Conservation (phyloP, 2,113 vertebrate species). For the Sminthopsis crassicaudata region DNA sequence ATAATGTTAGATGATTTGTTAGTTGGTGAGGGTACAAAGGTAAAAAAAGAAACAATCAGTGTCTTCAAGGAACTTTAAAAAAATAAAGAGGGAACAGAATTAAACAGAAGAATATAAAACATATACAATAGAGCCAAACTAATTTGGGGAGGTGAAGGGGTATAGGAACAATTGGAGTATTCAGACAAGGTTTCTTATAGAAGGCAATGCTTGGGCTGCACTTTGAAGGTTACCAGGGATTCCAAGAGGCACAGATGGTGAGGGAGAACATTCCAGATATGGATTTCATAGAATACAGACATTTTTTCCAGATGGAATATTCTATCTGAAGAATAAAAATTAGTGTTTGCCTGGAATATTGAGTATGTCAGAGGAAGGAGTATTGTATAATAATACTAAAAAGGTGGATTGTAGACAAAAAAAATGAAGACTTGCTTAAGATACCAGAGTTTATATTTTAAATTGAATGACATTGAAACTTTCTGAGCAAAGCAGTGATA, state of each 20-base stretch:
- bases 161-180: not conserved
- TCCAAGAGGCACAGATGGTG: not conserved
- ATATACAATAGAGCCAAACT: not conserved
- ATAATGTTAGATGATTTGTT: not conserved
- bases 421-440: not conserved
- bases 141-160: not conserved
- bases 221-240: not conserved
- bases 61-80: not conserved
- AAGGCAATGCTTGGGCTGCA: not conserved
- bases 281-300: not conserved
- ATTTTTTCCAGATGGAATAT: not conserved
- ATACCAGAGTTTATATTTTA: not conserved
- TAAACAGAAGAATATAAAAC: not conserved
- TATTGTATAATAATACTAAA: not conserved
- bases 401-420: not conserved
- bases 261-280: not conserved
- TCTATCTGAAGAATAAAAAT: not conserved
- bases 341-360: not conserved
- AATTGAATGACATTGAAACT: not conserved
- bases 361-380: not conserved
- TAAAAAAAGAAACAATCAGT: not conserved
- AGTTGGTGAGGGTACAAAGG: not conserved
- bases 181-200: not conserved
- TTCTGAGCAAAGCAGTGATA: not conserved
- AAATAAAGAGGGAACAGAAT: not conserved